Conservation (phyloP, 2,888 invertebrate species). For the Leucoma salicis region DNA sequence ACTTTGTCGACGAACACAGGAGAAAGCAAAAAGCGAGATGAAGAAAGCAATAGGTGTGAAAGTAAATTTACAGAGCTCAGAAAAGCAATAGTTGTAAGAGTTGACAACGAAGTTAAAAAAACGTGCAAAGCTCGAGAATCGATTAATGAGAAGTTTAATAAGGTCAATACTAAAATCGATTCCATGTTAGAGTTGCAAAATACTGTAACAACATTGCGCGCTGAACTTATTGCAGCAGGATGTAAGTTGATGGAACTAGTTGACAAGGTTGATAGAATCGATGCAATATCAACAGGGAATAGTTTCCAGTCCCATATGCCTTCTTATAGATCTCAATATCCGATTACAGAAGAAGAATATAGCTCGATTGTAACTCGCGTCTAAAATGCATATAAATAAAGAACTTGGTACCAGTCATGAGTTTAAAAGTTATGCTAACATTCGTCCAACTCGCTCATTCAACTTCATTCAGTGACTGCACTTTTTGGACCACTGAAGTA, state of each 20-base stretch:
- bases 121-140: conserved; percentile 45
- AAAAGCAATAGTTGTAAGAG: conserved; percentile 46
- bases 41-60: conserved; percentile 13
- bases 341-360: neutral
- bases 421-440: no score
- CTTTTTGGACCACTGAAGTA: no score
- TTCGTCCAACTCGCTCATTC: no score
- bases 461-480: no score
- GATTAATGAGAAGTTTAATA: conserved; percentile 51
- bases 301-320: conserved; percentile 40
- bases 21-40: conserved; percentile 34
- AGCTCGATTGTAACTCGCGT: neutral
- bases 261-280: conserved; percentile 50
- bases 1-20: conserved; percentile 69
- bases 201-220: conserved; percentile 42
- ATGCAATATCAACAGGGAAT: conserved; percentile 22
- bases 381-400: neutral
- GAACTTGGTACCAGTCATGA: neutral
- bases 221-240: conserved; percentile 44
- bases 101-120: conserved; percentile 47
- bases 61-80: conserved; percentile 55
- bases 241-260: conserved; percentile 36
- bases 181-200: conserved; percentile 55
- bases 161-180: conserved; percentile 55
- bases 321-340: conserved; percentile 7